phyloP scores from a whole-genome alignment of 2,888 invertebrate species.

The Hyalella azteca region DNA sequence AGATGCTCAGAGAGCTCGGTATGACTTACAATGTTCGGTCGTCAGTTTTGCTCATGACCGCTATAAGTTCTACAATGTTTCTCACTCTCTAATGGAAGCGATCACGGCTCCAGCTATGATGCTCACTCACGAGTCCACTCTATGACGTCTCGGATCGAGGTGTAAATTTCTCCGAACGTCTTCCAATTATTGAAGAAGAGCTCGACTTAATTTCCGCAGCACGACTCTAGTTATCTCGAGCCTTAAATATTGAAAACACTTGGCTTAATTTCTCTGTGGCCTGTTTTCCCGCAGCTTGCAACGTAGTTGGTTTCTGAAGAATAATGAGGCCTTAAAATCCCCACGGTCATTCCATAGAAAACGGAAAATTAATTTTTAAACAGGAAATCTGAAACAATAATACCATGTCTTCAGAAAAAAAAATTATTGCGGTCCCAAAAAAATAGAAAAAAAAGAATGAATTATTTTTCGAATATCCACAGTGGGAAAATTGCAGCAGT shows the following conservation, averaged over 20 bases:
- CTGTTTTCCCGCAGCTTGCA: background rate
- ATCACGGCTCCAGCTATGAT: conserved; percentile 8
- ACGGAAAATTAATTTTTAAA: too few relatives aligned
- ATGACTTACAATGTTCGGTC: conserved; percentile 14
- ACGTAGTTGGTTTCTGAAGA: background rate
- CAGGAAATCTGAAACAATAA: too few relatives aligned
- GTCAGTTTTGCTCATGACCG: conserved; percentile 6
- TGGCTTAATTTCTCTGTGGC: background rate
- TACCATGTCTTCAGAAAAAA: too few relatives aligned
- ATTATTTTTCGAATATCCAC: too few relatives aligned
- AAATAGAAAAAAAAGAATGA: too few relatives aligned
- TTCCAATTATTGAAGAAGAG: conserved; percentile 11
- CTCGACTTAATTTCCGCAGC: conserved; percentile 2
- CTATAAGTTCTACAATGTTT: background rate
- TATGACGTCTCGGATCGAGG: conserved; percentile 19
- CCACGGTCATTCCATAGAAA: too few relatives aligned
- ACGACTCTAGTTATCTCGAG: conserved; percentile 1
- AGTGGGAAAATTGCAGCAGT: too few relatives aligned
- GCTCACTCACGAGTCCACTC: conserved; percentile 6
- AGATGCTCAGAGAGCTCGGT: too few relatives aligned
- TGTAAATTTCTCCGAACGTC: background rate
- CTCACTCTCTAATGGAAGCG: conserved; percentile 8
- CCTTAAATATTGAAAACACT: conserved; percentile 18
- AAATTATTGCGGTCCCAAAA: too few relatives aligned
- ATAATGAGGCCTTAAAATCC: background rate